These are phyloP conservation scores for Mylabris sibirica DNA, from an alignment of 2,888 invertebrate genomes.

Conservation along the genomic window DNA sequence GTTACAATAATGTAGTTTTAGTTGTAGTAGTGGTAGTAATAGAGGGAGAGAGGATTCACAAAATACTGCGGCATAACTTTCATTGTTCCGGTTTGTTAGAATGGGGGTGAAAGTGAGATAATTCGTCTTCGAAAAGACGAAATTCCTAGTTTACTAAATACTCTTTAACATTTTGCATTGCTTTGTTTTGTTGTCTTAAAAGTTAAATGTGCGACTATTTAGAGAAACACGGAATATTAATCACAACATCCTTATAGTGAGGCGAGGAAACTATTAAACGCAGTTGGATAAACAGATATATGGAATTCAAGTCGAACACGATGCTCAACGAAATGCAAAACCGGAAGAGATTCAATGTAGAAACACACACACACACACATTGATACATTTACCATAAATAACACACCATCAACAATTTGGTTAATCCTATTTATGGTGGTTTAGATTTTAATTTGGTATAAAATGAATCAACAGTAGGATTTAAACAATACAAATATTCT, in stretches of 20 bases:
- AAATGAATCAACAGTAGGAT: background rate
- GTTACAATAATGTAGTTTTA: conserved; percentile 14
- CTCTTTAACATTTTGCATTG: conserved; percentile 35
- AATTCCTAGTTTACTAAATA: conserved; percentile 52
- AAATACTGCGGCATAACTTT: conserved; percentile 58
- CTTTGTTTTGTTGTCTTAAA: conserved; percentile 33
- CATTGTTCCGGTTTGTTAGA: conserved; percentile 51
- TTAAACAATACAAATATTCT: background rate
- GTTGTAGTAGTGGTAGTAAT: too few species aligned
- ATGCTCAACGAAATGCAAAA: background rate
- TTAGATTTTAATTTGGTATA: background rate
- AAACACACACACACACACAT: too few species aligned
- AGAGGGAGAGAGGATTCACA: conserved; percentile 48
- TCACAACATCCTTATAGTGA: conserved; percentile 27
- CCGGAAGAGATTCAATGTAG: background rate
- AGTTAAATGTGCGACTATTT: conserved; percentile 34
- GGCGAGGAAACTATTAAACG: conserved; percentile 17
- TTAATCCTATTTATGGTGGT: background rate
- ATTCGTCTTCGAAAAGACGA: conserved; percentile 51
- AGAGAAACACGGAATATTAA: conserved; percentile 32
- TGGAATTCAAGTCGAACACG: background rate
- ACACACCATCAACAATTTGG: background rate
- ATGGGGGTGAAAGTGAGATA: conserved; percentile 56
- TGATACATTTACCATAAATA: background rate
- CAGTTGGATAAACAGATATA: conserved; percentile 9